Evolutionary conservation across 2,888 invertebrate species (phyloP).

Genomic region (Stratiomys singularior): DNA sequence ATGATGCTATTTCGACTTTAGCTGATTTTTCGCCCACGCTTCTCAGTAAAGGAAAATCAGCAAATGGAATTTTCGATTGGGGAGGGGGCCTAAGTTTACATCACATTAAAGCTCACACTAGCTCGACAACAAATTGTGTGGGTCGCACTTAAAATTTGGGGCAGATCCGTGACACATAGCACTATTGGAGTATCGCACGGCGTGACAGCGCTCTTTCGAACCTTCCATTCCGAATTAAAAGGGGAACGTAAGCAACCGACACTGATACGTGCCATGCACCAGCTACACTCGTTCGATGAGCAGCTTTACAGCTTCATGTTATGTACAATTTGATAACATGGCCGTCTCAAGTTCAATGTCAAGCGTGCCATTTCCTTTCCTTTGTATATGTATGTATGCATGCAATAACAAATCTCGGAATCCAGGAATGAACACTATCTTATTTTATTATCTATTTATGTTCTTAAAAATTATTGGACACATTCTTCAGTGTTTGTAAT

Average conservation of each 20-base stretch:
- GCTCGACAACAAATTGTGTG: background rate
- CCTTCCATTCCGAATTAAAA: background rate
- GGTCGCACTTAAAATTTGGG: background rate
- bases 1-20: too few species aligned
- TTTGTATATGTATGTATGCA: constrained; percentile 12
- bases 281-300: background rate
- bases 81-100: background rate
- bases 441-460: constrained; percentile 6
- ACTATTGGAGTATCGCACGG: background rate
- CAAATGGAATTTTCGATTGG: background rate
- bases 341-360: constrained; percentile 54
- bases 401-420: constrained; percentile 25
- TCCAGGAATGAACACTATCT: background rate
- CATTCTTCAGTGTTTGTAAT: too few species aligned
- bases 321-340: constrained; percentile 36
- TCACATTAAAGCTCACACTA: background rate
- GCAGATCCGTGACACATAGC: background rate
- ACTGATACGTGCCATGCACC: constrained; percentile 9
- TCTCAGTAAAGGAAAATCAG: background rate
- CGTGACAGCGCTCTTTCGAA: background rate
- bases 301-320: constrained; percentile 24
- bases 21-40: background rate
- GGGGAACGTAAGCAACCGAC: background rate
- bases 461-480: too few species aligned
- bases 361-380: constrained; percentile 49